A percentile compares a stretch with the other conserved stretches of the same genome.
These are phyloP conservation scores for Muscicapa adusta DNA, from an alignment of 2,113 vertebrate genomes.

Conservation along the genomic window DNA sequence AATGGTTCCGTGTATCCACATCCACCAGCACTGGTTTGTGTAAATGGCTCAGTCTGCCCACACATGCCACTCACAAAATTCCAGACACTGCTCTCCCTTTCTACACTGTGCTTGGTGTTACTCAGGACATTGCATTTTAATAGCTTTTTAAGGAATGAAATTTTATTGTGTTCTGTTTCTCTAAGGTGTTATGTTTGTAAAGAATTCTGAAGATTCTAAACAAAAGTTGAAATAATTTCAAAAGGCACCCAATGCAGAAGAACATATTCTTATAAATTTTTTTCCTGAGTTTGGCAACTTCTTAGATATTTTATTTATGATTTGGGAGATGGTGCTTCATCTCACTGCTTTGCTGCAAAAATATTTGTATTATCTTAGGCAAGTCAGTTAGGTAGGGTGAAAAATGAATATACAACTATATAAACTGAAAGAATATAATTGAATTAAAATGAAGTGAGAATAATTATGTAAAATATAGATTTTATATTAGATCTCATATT, in stretches of 20 bases:
- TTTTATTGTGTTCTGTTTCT: background rate
- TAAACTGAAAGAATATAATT: background rate
- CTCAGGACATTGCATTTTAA: background rate
- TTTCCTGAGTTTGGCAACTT: background rate
- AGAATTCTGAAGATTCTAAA: background rate
- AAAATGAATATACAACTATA: background rate
- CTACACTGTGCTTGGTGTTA: background rate
- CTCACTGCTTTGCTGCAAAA: background rate
- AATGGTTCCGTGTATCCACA: background rate
- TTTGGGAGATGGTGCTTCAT: fast-evolving
- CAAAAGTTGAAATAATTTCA: background rate
- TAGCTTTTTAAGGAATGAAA: background rate
- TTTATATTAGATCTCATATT: background rate
- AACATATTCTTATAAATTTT: background rate
- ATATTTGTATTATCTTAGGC: background rate
- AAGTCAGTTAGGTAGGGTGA: background rate
- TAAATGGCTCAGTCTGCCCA: constrained; percentile 5
- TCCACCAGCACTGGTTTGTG: background rate
- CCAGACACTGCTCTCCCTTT: background rate
- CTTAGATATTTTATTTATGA: background rate
- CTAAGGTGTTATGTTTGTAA: background rate
- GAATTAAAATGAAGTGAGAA: background rate
- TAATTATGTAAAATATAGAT: background rate
- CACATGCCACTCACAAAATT: background rate
- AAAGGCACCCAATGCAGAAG: background rate